phyloP scores from a whole-genome alignment of 1,140 invertebrate genomes.

The Drosophila littoralis region DNA sequence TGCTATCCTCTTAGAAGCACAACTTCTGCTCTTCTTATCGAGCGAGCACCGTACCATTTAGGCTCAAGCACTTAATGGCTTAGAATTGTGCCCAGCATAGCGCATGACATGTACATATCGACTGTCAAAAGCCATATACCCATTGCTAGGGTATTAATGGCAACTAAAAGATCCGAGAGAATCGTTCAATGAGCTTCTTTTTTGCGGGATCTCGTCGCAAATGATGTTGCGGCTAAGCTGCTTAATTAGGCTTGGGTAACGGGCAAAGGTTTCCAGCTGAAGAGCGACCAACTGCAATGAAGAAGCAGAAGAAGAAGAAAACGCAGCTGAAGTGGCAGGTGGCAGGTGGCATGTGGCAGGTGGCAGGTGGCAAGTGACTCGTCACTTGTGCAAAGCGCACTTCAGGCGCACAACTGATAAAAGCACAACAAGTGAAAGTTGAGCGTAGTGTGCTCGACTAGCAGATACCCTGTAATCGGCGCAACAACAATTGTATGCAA shows the following conservation, averaged over 20 bases:
- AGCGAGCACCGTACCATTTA: too few relatives aligned
- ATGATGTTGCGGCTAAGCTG: background rate
- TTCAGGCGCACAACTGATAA: slow-evolving; percentile 3
- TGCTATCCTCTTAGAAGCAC: too few relatives aligned
- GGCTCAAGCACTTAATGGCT: too few relatives aligned
- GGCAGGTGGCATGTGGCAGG: background rate
- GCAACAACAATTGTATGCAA: background rate
- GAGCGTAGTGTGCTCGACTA: background rate
- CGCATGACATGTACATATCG: background rate
- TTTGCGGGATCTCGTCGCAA: slow-evolving; percentile 9
- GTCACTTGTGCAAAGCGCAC: background rate
- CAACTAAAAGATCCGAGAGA: background rate
- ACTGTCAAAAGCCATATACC: background rate
- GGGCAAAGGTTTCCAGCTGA: background rate
- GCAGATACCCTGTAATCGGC: slow-evolving; percentile 2
- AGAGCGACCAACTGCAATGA: background rate
- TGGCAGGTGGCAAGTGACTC: slow-evolving; percentile 18
- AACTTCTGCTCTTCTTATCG: too few relatives aligned
- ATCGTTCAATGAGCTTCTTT: slow-evolving; percentile 1
- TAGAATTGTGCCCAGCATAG: background rate
- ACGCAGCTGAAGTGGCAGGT: background rate
- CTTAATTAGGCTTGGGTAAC: slow-evolving; percentile 10
- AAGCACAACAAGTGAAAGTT: background rate
- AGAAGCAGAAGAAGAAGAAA: background rate
- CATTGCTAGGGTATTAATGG: background rate